These are phyloP conservation scores for Tetragonula clypearis DNA, from an alignment of 1,140 invertebrate genomes.

Conservation along the genomic window DNA sequence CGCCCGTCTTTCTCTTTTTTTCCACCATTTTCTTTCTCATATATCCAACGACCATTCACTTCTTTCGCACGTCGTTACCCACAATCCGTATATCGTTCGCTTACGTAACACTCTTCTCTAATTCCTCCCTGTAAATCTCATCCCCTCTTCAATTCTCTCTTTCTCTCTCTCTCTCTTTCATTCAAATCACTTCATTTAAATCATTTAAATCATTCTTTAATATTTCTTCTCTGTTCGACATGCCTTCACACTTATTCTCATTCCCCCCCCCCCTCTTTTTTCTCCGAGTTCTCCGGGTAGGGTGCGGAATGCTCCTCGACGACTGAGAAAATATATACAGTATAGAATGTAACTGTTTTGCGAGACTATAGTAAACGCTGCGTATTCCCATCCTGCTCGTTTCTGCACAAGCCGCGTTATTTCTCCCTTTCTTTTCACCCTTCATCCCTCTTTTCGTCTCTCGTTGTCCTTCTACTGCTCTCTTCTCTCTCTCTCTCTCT, in stretches of 20 bases:
- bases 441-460: background rate
- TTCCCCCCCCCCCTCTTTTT: no score
- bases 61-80: background rate
- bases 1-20: background rate
- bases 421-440: slow-evolving; percentile 40
- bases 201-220: no score
- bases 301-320: background rate
- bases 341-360: slow-evolving; percentile 31
- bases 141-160: no score
- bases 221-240: no score
- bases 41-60: background rate
- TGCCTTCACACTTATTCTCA: no score
- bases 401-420: background rate
- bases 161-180: background rate
- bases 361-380: slow-evolving; percentile 36
- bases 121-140: background rate
- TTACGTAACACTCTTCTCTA: slow-evolving; percentile 4
- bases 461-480: background rate
- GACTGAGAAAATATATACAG: background rate
- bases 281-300: background rate
- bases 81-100: background rate
- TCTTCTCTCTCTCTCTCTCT: no score
- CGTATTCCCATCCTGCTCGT: slow-evolving; percentile 37
- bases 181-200: no score
- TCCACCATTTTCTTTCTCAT: background rate